Base-by-base conservation (phyloP, 1,140 invertebrate genomes). In the Brachionus angularis region DNA sequence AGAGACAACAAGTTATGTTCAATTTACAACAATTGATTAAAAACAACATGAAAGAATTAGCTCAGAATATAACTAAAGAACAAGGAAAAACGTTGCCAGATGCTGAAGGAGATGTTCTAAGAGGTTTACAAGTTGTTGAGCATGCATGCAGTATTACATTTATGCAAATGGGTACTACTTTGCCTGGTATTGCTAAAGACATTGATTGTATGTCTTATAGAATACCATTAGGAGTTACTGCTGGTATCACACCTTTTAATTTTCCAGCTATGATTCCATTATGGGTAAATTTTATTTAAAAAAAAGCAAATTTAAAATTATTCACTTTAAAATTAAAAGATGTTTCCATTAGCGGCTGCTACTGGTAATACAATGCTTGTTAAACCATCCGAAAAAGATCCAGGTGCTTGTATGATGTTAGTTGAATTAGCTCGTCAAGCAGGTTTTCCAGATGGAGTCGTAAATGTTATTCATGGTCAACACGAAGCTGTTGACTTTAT, bases 251-350 rank as follows among this genome's bases (percentile, higher is more conserved):
- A 34, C 85, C 83, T 52, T 85, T 81, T 75, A 84, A 85, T 82
- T 99, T 98, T 81, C 96, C 96, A 0, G 95, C 96, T 36, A 99
- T 99, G 96, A 96, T 99, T 77, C 96, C 96, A 0, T 84, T 99
- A 1, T 99, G 96, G 96, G 53, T 58, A 16, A 34, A 14, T 58
- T 25, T 86, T 76, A 75, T 77, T 50, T 33, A 16, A 39, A 74
- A 34, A 1, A 25, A 27, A n/a, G 5, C 31, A 1, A 31, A 21
- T 1, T 23, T 36, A 46, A 50, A 39, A 50, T 53, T 27, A 23
- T 36, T 27, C 14, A 39, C 25, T 21, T 39, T 23, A 18, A 25
- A 29, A 29, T 42, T n/a, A n/a, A n/a, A n/a, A 58, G 53, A 96
- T 95, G 88, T 95, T 97, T 83, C 94, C 94, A 0, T 84, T 96